Conservation (phyloP, 2,888 invertebrate genomes). For the Eupithecia exiguata region DNA sequence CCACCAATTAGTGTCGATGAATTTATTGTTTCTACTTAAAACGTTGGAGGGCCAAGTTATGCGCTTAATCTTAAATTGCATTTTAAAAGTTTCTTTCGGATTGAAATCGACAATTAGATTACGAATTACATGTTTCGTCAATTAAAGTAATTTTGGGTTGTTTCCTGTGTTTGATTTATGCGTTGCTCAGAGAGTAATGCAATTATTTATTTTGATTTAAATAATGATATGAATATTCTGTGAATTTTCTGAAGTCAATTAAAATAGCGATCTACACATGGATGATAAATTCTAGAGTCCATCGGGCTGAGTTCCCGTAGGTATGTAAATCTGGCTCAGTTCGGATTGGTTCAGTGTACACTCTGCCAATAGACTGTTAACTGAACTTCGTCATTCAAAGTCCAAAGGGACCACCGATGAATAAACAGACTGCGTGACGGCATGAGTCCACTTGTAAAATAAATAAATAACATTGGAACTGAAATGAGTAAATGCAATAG, state of each 20-base stretch:
- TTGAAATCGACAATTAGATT: constrained; percentile 63
- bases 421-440: constrained; percentile 11
- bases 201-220: constrained; percentile 33
- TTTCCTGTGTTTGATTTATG: constrained; percentile 43
- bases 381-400: constrained; percentile 26
- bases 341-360: constrained; percentile 24
- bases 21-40: constrained; percentile 84
- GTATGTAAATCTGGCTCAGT: constrained; percentile 54
- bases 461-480: too few species aligned
- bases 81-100: constrained; percentile 71
- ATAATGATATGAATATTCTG: constrained; percentile 22
- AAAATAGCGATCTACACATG: constrained; percentile 14
- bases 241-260: constrained; percentile 22
- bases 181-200: constrained; percentile 30
- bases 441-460: not conserved
- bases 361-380: constrained; percentile 26
- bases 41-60: constrained; percentile 79
- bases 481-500: not conserved
- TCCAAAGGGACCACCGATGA: constrained; percentile 22
- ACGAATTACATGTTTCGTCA: constrained; percentile 46
- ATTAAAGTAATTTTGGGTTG: constrained; percentile 41
- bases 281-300: constrained; percentile 19
- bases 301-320: constrained; percentile 47
- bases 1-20: constrained; percentile 85
- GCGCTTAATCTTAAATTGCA: constrained; percentile 78